These are phyloP conservation scores for Atta texana DNA, from an alignment of 1,140 invertebrate species.

Conservation along the genomic window DNA sequence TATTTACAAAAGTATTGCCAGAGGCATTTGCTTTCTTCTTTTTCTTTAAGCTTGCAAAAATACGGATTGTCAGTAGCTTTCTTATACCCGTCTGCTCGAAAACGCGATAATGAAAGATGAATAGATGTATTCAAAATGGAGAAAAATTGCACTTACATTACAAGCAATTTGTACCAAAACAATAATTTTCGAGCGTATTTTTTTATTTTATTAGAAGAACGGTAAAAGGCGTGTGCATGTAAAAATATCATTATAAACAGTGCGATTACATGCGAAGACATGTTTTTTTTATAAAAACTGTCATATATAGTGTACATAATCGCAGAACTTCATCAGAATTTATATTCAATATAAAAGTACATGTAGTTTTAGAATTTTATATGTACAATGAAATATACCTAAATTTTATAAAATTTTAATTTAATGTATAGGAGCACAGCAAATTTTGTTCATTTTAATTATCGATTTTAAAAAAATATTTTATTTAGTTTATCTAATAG, in stretches of 20 bases:
- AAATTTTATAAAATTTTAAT: slow-evolving; percentile 43
- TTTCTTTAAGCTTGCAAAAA: slow-evolving; percentile 61
- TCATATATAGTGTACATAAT: not conserved
- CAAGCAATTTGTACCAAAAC: slow-evolving; percentile 1
- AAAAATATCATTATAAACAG: slow-evolving; percentile 46
- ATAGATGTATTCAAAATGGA: slow-evolving; percentile 30
- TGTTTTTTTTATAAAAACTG: slow-evolving; percentile 29
- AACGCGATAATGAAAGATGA: slow-evolving; percentile 16
- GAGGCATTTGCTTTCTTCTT: slow-evolving; percentile 63
- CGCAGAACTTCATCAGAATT: not conserved
- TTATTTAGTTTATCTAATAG: not conserved
- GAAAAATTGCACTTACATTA: not conserved
- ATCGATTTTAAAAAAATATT: not conserved
- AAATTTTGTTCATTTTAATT: slow-evolving; percentile 4
- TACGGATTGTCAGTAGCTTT: slow-evolving; percentile 78
- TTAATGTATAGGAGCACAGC: not conserved
- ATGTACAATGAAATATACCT: slow-evolving; percentile 29
- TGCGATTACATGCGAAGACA: slow-evolving; percentile 7
- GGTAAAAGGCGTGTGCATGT: slow-evolving; percentile 24
- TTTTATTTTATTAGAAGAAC: slow-evolving; percentile 29
- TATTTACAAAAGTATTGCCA: slow-evolving; percentile 73
- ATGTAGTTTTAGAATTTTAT: slow-evolving; percentile 26
- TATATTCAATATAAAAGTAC: slow-evolving; percentile 42
- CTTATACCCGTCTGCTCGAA: slow-evolving; percentile 61
- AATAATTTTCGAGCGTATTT: slow-evolving; percentile 16